phyloP scores from a whole-genome alignment of 2,888 invertebrate genomes.

The Coremacera marginata region DNA sequence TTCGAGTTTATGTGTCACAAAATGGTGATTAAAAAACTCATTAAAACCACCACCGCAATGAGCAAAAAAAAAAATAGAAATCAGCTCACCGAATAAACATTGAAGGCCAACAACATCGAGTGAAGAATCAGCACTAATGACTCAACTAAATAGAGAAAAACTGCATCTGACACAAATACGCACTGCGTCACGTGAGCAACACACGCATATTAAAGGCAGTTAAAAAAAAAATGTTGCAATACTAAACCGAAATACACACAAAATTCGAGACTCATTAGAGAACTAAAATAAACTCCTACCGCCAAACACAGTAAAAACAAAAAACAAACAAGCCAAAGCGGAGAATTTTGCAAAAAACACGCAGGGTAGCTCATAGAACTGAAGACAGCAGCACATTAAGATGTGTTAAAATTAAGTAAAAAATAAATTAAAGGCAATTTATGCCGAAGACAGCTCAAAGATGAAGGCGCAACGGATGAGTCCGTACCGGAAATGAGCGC shows the following conservation, averaged over 20 bases:
- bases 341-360: not conserved
- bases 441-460: no score
- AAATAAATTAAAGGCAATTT: no score
- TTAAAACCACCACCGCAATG: not conserved
- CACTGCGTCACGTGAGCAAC: not conserved
- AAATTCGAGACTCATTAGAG: not conserved
- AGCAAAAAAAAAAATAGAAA: not conserved
- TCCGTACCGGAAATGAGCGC: no score
- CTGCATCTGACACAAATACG: not conserved
- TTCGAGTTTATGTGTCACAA: not conserved
- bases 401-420: no score
- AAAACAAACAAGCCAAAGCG: not conserved
- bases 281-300: not conserved
- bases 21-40: not conserved
- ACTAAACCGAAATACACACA: not conserved
- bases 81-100: not conserved
- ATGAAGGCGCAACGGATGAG: no score
- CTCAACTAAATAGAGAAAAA: not conserved
- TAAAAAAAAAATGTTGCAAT: not conserved
- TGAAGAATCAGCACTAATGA: not conserved
- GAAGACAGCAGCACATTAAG: no score
- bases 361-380: not conserved
- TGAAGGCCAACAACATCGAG: not conserved
- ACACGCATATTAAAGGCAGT: not conserved
- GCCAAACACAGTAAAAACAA: not conserved